phyloP scores from a whole-genome alignment of 2,113 vertebrate species.

The Entosphenus tridentatus region DNA sequence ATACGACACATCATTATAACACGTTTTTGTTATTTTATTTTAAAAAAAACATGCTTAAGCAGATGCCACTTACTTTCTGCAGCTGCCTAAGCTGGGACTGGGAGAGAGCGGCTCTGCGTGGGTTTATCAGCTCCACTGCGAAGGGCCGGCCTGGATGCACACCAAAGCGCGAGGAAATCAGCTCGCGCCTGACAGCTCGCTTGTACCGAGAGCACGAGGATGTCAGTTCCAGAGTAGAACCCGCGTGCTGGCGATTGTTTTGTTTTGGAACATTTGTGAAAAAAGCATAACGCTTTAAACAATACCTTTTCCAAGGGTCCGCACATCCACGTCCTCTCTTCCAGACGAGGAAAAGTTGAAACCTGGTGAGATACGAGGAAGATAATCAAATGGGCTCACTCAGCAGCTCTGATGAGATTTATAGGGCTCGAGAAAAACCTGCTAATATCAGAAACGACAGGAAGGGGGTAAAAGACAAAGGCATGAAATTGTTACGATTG shows the following conservation, averaged over 20 bases:
- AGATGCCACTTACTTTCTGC: constrained; percentile 41
- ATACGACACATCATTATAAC: constrained; percentile 9
- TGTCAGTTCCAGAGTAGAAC: too few species aligned
- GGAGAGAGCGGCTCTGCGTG: constrained; percentile 27
- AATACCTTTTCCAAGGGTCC: constrained; percentile 77
- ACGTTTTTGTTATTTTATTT: background rate
- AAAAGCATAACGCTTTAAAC: too few species aligned
- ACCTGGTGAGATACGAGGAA: constrained; percentile 22
- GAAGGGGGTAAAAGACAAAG: too few species aligned
- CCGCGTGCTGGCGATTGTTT: too few species aligned
- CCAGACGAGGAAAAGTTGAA: constrained; percentile 97
- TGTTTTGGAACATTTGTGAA: too few species aligned
- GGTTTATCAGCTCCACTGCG: constrained; percentile 75
- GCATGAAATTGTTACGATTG: too few species aligned
- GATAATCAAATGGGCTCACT: constrained; percentile 7
- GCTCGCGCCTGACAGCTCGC: background rate
- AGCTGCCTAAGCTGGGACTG: constrained; percentile 41
- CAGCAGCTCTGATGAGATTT: background rate
- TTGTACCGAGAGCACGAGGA: too few species aligned
- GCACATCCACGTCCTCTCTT: constrained; percentile 85
- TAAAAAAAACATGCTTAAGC: too few species aligned
- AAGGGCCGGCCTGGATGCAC: constrained; percentile 62
- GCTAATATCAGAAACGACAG: background rate
- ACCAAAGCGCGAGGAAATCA: constrained; percentile 12
- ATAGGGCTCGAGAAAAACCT: background rate